These are phyloP conservation scores for Camponotus floridanus DNA, from an alignment of 1,140 invertebrate genomes.

Conservation along the genomic window DNA sequence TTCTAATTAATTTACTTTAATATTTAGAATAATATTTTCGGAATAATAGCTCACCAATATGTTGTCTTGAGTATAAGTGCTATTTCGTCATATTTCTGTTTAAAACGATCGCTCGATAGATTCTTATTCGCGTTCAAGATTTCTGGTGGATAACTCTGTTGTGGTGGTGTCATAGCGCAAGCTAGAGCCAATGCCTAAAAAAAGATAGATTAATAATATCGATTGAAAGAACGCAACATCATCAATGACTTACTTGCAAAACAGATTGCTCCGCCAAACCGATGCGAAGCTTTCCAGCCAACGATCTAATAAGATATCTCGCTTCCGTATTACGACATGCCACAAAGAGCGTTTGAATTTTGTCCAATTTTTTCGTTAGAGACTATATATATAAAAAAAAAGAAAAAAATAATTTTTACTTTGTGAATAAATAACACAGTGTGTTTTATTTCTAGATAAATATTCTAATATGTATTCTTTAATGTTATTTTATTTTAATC, in stretches of 20 bases:
- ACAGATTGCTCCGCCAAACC: conserved; percentile 99
- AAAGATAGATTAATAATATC: conserved; percentile 33
- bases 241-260: conserved; percentile 87
- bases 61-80: conserved; percentile 95
- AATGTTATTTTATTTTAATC: neutral
- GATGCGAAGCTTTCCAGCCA: conserved; percentile 98
- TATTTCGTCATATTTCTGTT: conserved; percentile 92
- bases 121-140: conserved; percentile 88
- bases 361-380: conserved; percentile 95
- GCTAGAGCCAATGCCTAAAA: conserved; percentile 94
- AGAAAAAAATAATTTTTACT: conserved; percentile 31
- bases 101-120: conserved; percentile 90
- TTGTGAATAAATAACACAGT: conserved; percentile 26
- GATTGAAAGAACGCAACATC: neutral
- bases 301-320: conserved; percentile 95
- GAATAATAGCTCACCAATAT: conserved; percentile 91
- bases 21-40: conserved; percentile 3
- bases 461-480: neutral
- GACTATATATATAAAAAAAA: conserved; percentile 87
- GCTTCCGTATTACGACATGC: conserved; percentile 97
- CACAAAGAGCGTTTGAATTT: conserved; percentile 96
- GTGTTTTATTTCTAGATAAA: conserved; percentile 24
- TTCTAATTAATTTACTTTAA: neutral
- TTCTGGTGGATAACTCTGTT: conserved; percentile 89
- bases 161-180: conserved; percentile 90